Conservation (phyloP, 2,888 invertebrate species). For the Galerucella calmariensis region DNA sequence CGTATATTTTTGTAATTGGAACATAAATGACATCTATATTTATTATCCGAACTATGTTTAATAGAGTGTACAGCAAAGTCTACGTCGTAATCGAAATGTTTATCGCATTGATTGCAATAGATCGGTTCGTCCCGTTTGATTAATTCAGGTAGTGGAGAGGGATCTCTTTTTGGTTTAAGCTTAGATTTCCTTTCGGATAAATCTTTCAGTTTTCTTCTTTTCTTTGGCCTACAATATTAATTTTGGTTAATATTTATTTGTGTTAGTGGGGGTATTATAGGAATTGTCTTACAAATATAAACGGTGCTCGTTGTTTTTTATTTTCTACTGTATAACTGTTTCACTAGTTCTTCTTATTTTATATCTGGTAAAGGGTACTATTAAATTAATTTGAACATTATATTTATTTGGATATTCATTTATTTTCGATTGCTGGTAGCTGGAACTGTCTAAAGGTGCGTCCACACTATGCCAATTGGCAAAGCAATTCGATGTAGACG, state of each 20-base stretch:
- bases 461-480: too few species aligned
- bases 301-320: not conserved
- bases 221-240: conserved; percentile 9
- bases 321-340: not conserved
- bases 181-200: not conserved
- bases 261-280: not conserved
- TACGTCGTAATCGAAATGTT: conserved; percentile 64
- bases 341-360: not conserved
- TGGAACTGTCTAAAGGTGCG: too few species aligned
- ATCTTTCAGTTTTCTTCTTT: conserved; percentile 11
- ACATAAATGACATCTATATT: conserved; percentile 57
- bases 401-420: not conserved
- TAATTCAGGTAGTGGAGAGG: conserved; percentile 21
- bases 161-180: not conserved
- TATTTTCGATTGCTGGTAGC: too few species aligned
- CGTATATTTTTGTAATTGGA: conserved; percentile 49
- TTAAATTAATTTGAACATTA: not conserved
- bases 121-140: conserved; percentile 59
- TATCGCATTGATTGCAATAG: conserved; percentile 68
- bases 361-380: not conserved
- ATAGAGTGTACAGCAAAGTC: conserved; percentile 58
- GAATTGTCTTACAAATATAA: conserved; percentile 9
- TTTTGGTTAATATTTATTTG: conserved; percentile 1
- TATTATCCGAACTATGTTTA: conserved; percentile 54
- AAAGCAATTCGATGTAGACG: too few species aligned